Percentiles rank a stretch among this genome's conserved stretches.
These are phyloP conservation scores for Forbesichthys agassizii DNA, from an alignment of 2,113 vertebrate species.

Conservation along the genomic window DNA sequence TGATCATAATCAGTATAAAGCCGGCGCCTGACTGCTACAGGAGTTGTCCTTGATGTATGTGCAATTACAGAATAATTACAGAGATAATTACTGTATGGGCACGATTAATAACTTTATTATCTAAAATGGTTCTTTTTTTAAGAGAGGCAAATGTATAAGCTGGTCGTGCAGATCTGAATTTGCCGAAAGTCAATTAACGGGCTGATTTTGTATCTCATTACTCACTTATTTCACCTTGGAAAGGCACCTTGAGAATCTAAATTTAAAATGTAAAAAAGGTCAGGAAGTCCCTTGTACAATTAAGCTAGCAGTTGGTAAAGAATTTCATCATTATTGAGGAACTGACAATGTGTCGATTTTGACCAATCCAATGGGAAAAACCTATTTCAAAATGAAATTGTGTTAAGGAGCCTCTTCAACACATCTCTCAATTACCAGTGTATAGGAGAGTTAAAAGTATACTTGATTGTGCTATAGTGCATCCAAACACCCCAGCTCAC, in stretches of 20 bases:
- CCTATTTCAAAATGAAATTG: constrained; percentile 51
- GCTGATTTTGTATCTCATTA: constrained; percentile 80
- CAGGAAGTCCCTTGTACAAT: constrained; percentile 78
- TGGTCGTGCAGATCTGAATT: constrained; percentile 73
- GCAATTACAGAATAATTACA: constrained; percentile 80
- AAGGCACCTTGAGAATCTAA: constrained; percentile 82
- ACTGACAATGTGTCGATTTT: constrained; percentile 68
- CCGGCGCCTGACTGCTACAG: constrained; percentile 52
- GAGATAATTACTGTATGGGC: constrained; percentile 80
- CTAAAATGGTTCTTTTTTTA: constrained; percentile 74
- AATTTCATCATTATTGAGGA: constrained; percentile 62
- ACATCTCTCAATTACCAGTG: constrained; percentile 63
- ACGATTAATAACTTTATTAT: constrained; percentile 84
- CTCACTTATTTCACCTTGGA: constrained; percentile 78
- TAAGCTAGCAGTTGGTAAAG: constrained; percentile 71
- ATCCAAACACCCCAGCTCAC: too few relatives aligned
- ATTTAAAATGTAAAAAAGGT: constrained; percentile 82
- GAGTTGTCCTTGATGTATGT: constrained; percentile 77
- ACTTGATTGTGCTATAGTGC: background rate
- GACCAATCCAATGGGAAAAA: constrained; percentile 50
- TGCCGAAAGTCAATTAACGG: constrained; percentile 79
- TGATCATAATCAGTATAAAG: constrained; percentile 36
- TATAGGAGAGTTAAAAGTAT: constrained; percentile 55
- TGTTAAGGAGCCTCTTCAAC: constrained; percentile 48
- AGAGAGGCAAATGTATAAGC: constrained; percentile 73